Base-by-base conservation (phyloP, 1,140 invertebrate species). In the Ooceraea biroi region DNA sequence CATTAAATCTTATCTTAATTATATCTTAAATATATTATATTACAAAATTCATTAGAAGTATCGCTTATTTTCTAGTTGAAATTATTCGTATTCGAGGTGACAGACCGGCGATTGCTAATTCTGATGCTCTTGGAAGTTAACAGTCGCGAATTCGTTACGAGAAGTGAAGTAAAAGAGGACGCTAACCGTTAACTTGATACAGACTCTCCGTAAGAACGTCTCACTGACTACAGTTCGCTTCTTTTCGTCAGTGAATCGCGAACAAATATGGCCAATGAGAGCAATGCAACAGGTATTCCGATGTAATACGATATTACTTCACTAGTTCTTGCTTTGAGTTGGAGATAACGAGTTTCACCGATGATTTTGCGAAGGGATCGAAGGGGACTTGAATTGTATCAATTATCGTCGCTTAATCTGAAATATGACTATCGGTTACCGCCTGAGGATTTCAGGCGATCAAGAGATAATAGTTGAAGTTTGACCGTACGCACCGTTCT, bases 281-380 rank as follows among this genome's bases (percentile, higher is more conserved):
- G 60, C 46, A 77, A 80, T 22, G 76, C 76, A 80, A 80, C 76
- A 80, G 76, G 76, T 80, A 80, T 80, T 80, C n/a, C 76, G 36
- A 80, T 80, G 65, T 80, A 80, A 80, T 80, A 80, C 52, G 76
- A 80, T 80, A 80, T 80, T 80, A 80, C 65, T 71, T 57, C 36
- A 58, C 76, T 19, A 19, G 65, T 80, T 36, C 50, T 80, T 65
- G 52, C 69, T 80, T 80, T 1, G 65, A 69, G 41, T 50, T 69
- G 50, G n/a, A 71, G 69, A 22, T 78, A 80, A 80, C 76, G 50
- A 58, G 65, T 41, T 71, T 69, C 69, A 2, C 50, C 19, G 48
- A 19, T n/a, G 52, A 46, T 58, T 80, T 80, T 71, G 69, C 25
- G 57, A n/a, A n/a, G n/a, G 52, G 69, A 80, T 71, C 36, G 22